phyloP scores from a whole-genome alignment of 2,113 vertebrate genomes.

The Nycticryphes semicollaris region DNA sequence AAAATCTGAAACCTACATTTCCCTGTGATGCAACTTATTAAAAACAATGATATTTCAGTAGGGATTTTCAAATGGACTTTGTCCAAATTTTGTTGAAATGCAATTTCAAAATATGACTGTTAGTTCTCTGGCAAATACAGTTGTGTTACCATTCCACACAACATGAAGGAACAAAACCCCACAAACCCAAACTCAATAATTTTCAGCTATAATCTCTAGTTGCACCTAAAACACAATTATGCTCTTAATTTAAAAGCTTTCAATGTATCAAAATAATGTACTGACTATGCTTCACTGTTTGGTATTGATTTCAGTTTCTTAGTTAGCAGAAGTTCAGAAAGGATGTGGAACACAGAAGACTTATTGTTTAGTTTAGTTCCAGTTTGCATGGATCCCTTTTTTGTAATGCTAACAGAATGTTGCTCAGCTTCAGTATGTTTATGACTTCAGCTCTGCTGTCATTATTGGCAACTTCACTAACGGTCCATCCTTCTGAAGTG shows the following conservation, averaged over 20 bases:
- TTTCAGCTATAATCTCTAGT: background rate
- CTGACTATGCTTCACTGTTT: background rate
- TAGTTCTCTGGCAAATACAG: background rate
- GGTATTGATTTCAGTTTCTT: background rate
- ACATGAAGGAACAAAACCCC: background rate
- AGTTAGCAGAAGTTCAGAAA: background rate
- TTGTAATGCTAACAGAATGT: background rate
- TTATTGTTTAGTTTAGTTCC: background rate
- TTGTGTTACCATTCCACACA: background rate
- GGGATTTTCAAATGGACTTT: background rate
- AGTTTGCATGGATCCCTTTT: background rate
- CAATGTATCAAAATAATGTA: background rate
- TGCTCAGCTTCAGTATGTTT: background rate
- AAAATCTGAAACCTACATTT: background rate
- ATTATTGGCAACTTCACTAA: background rate
- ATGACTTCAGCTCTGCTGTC: background rate
- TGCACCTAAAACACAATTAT: background rate
- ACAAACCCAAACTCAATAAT: background rate
- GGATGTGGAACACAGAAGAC: background rate
- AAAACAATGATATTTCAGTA: background rate
- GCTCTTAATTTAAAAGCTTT: background rate
- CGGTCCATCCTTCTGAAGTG: background rate
- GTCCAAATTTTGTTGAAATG: background rate
- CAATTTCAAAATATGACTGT: background rate
- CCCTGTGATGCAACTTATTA: background rate